Base-by-base conservation (phyloP, 1,140 invertebrate genomes). In the Yoshiicerus persimilis region DNA sequence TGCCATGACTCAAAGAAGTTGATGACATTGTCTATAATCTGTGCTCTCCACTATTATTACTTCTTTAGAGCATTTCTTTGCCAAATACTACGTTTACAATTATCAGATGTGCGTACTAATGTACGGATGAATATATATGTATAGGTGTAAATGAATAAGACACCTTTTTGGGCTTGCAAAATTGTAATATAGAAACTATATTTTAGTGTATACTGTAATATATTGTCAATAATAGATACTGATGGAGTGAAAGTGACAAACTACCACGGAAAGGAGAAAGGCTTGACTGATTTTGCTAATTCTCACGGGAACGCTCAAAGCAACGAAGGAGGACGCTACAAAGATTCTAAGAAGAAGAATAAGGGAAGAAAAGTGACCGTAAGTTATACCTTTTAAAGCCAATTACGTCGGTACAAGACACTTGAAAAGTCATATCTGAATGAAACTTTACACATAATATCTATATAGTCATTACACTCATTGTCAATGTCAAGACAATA, bases 281-380 rank as follows among this genome's bases (percentile, higher is more conserved):
- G 90, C 16, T 10, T 88, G 13, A 90, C 75, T 23, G 89, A 91
- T 75, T 87, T 70, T 89, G 88, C 10, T 27, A 84, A 90, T 30
- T 34, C 85, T 56, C 87, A 90, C 36, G 89, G 87, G 23, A 86
- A 90, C 39, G 38, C 87, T 36, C 75, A 90, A 39, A 88, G 34
- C 23, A 87, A 88, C 66, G 87, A 91, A 88, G 89, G 90, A 85
- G 90, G 86, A 87, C 87, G 90, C 4, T 91, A 77, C 39, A 90
- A 90, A 85, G 88, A 88, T 32, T 89, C 89, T n/a, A 89, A 91
- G 70, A 89, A 90, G 77, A 91, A 91, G 85, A 91, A 91, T 87
- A 91, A 91, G 77, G 90, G 90, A n/a, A 86, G 90, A 25, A 91
- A 90, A 91, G 90, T 91, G 13, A 87, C 89, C 66, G 90, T 91